Evolutionary conservation across 2,888 invertebrate genomes (phyloP), one percentile per base, ranked within the genome.

Genomic region (Meandrusa payeni): DNA sequence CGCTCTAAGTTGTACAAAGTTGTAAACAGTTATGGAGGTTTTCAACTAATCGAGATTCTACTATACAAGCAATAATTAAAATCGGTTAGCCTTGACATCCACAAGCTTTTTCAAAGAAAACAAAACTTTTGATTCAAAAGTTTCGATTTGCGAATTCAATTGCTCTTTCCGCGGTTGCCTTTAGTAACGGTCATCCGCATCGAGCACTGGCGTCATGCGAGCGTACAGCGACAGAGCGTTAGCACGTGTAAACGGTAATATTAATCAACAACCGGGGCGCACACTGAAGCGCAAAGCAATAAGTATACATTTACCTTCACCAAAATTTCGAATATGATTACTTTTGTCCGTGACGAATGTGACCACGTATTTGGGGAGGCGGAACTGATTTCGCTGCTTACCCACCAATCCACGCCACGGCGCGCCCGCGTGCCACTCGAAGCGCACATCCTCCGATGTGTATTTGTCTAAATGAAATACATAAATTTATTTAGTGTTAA

Each of bases 341-440:
- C 89, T 89, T 73, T 88, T 87, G 73, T 90, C 89, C 55, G 89
- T 89, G 62, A 82, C 79, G 80, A 91, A 91, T 51, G 89, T 88
- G 64, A 91, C 91, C 53, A 91, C 90, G 70, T 91, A 91, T 83
- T 90, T 90, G 53, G 91, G 91, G 29, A 91, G 87, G 2, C 91
- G 80, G 72, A 90, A 91, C 54, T 90, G 78, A 59, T 77, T 82
- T 45, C 85, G 88, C 47, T 89, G 89, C 55, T 86, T 89, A 48
- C 82, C 85, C 27, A 82, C 82, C 45, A 88, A 80, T 36, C 79
- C 79, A 48, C 74, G 64, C 82, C 85, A 83, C 12, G 90, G 83
- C 27, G 88, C 82, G 46, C 89, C 89, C 52, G 89, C 88, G 6
- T 89, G 88, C 91, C 91, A 91, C 58, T 88, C 88, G 71, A 91